Base-by-base conservation (phyloP, 2,888 invertebrate genomes). In the Macropis europaea region DNA sequence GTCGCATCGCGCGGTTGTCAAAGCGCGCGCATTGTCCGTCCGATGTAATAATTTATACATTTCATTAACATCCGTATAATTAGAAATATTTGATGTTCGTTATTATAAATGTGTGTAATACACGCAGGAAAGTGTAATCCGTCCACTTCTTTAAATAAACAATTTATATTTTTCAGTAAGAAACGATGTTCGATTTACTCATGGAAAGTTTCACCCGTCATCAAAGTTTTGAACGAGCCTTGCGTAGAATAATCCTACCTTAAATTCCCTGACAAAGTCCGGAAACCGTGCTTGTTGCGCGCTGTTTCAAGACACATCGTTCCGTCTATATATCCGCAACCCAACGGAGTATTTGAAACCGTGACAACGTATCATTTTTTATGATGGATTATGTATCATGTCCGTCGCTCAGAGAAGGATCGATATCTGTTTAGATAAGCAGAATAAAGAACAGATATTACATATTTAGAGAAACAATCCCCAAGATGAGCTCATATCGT, bases 381-480 rank as follows among this genome's bases (percentile, higher is more conserved):
- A 56, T 17, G 43, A 13, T 3, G 13, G 54, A 43, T 59, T 15
- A 17, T 60, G 30, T 57, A 26, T n/a, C 57, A 11, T 19, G 26
- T 3, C 15, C 2, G 1, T 4, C 2, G 24, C 13, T 47, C 30
- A 19, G 13, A 11, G 43, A 42, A 63, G 75, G 72, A 67, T 30
- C 52, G 52, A 42, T 79, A 79, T 70, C 70, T 71, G 26, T 3
- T 1, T 2, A 68, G 79, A 79, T 79, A 78, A 79, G 70, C 42
- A 42, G 40, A 60, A 54, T 52, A 47, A 59, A 61, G 50, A 62
- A 60, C 53, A 48, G 43, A 62, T 62, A 34, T 40, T 48, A n/a
- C n/a, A 42, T 26, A 60, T 69, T 47, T 26, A 36, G 17, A 9
- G 43, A 38, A 38, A 50, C 43, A 53, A 28, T 56, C 11, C 3